Conservation (phyloP, 1,140 invertebrate genomes). For the Hyphantria cunea region DNA sequence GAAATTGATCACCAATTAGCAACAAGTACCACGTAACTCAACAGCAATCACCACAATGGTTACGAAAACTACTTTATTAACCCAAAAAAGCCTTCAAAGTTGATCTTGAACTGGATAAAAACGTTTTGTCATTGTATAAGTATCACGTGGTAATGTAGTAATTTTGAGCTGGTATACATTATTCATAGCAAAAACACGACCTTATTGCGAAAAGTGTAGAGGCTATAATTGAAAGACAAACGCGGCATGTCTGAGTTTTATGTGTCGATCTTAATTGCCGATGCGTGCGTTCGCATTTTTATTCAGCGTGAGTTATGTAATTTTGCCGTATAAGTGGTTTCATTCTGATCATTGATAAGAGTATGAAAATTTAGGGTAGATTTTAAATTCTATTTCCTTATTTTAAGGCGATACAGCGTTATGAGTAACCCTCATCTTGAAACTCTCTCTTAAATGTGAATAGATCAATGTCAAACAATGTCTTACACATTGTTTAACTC, state of each 20-base stretch:
- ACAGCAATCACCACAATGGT: slow-evolving; percentile 4
- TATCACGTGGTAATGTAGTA: slow-evolving; percentile 23
- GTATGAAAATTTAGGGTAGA: not conserved
- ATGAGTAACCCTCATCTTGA: no score
- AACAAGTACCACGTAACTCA: slow-evolving; percentile 4
- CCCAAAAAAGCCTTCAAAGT: slow-evolving; percentile 26
- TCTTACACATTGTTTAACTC: no score
- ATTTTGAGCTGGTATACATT: slow-evolving; percentile 19
- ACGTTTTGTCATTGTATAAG: slow-evolving; percentile 15
- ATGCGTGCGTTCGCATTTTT: slow-evolving; percentile 28
- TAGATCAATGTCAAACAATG: no score
- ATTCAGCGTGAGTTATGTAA: slow-evolving; percentile 11
- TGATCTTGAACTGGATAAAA: slow-evolving; percentile 31
- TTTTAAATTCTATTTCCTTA: not conserved
- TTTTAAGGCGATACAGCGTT: not conserved
- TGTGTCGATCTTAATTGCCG: slow-evolving; percentile 24
- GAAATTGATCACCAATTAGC: slow-evolving; percentile 17
- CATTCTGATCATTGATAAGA: slow-evolving; percentile 1
- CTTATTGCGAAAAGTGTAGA: not conserved
- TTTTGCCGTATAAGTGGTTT: slow-evolving; percentile 10
- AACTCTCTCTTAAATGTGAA: no score
- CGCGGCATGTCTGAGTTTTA: slow-evolving; percentile 2
- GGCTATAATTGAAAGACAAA: slow-evolving; percentile 2
- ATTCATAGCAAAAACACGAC: slow-evolving; percentile 15
- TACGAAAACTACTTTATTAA: slow-evolving; percentile 23